A percentile compares a stretch with the other conserved stretches of the same genome.
Evolutionary conservation across 92 coral and sea anemone species (phyloP).

Genomic region (Virgularia gustaviana): DNA sequence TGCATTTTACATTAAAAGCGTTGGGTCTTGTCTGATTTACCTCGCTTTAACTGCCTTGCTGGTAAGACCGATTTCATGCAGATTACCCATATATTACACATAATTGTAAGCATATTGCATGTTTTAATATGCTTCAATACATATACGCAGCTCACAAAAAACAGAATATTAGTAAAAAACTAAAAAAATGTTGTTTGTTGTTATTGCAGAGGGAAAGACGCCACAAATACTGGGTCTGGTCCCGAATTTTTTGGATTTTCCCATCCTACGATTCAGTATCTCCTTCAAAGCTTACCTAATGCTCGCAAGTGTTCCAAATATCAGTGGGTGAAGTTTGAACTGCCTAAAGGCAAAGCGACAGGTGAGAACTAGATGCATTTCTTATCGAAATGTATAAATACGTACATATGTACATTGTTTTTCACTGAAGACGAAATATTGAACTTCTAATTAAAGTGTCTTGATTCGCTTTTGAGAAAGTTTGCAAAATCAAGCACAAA

Average conservation of each 20-base stretch:
- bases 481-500: no score
- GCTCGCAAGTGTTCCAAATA: slow-evolving; percentile 91
- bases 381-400: no score
- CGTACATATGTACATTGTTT: no score
- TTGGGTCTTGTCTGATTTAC: not conserved
- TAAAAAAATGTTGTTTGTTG: no score
- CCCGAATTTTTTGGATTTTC: slow-evolving; percentile 98
- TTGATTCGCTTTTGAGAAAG: no score
- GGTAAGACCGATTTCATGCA: no score
- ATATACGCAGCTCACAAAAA: not conserved
- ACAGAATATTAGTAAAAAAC: not conserved
- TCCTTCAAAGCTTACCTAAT: slow-evolving; percentile 87
- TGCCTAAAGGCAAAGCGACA: slow-evolving; percentile 75
- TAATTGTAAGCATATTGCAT: not conserved
- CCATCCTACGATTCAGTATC: slow-evolving; percentile 96
- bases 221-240: slow-evolving; percentile 97
- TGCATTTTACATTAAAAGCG: not conserved
- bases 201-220: slow-evolving; percentile 82
- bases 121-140: not conserved
- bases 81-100: no score
- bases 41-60: no score
- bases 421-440: no score
- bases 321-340: slow-evolving; percentile 99
- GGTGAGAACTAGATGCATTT: no score
- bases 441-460: no score